These are phyloP conservation scores for Lytechinus pictus DNA, from an alignment of 35 echinoderm and acorn worm species.

Conservation along the genomic window DNA sequence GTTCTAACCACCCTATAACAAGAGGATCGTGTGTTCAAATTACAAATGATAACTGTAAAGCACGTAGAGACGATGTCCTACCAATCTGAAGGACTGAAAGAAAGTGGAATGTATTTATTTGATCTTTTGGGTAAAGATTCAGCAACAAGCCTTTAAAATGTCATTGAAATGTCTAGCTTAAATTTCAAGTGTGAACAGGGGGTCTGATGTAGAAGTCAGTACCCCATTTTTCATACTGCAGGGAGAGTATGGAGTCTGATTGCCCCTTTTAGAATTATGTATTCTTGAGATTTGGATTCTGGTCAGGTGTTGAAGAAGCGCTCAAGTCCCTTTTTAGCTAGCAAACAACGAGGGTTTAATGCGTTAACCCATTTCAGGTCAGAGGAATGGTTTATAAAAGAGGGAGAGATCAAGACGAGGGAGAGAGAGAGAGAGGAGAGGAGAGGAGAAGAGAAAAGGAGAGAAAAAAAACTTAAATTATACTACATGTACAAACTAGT, in stretches of 20 bases:
- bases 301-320: neutral
- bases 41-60: too few species aligned
- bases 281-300: neutral
- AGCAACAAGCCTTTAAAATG: too few species aligned
- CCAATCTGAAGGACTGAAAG: too few species aligned
- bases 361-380: slow-evolving; percentile 9
- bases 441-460: neutral
- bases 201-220: neutral
- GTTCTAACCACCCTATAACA: too few species aligned
- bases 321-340: slow-evolving; percentile 11
- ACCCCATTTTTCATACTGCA: neutral
- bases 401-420: neutral
- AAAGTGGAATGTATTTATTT: too few species aligned
- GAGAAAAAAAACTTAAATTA: neutral
- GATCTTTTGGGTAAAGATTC: too few species aligned
- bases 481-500: neutral
- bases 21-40: too few species aligned
- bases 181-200: neutral
- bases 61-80: too few species aligned
- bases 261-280: slow-evolving; percentile 5
- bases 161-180: neutral
- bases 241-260: neutral
- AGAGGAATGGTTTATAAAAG: neutral
- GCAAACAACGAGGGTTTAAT: slow-evolving; percentile 2
- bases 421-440: neutral